These are phyloP conservation scores for Ameiurus melas DNA, from an alignment of 2,113 vertebrate species.

Conservation along the genomic window DNA sequence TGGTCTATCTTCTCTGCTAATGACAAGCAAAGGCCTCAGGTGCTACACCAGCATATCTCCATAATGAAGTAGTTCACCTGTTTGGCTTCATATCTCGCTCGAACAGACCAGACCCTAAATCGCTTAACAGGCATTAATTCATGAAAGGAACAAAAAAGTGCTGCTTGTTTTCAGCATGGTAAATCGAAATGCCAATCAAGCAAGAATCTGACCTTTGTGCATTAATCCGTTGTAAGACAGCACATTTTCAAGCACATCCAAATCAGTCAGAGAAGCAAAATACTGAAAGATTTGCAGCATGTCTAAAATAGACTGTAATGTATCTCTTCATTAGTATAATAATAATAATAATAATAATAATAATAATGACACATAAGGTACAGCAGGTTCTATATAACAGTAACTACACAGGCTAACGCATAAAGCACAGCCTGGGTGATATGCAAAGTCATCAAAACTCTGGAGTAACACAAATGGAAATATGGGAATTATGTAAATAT, in stretches of 20 bases:
- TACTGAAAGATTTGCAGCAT: not conserved
- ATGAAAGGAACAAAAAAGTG: conserved; percentile 2
- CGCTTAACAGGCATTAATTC: conserved; percentile 12
- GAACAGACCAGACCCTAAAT: conserved; percentile 34
- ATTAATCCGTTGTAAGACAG: not conserved
- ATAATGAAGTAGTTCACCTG: conserved; percentile 37
- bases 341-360: not conserved
- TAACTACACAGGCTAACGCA: not conserved
- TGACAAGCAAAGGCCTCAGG: conserved; percentile 43
- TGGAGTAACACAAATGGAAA: no score
- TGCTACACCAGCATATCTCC: conserved; percentile 6
- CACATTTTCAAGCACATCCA: not conserved
- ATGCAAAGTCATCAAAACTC: not conserved
- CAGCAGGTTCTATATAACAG: not conserved
- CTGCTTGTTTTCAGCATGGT: not conserved
- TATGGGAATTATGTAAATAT: no score
- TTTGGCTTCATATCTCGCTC: conserved; percentile 17
- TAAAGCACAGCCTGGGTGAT: not conserved
- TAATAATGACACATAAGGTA: not conserved
- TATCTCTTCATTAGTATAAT: not conserved
- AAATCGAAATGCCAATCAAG: conserved; percentile 25
- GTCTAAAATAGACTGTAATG: not conserved
- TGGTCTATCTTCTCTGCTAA: conserved; percentile 40
- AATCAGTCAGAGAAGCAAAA: conserved; percentile 2
- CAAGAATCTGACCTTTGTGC: conserved; percentile 22